Percentiles rank a stretch among this genome's conserved stretches.
These are phyloP conservation scores for Tortrix viridana DNA, from an alignment of 2,888 invertebrate species.

Conservation along the genomic window DNA sequence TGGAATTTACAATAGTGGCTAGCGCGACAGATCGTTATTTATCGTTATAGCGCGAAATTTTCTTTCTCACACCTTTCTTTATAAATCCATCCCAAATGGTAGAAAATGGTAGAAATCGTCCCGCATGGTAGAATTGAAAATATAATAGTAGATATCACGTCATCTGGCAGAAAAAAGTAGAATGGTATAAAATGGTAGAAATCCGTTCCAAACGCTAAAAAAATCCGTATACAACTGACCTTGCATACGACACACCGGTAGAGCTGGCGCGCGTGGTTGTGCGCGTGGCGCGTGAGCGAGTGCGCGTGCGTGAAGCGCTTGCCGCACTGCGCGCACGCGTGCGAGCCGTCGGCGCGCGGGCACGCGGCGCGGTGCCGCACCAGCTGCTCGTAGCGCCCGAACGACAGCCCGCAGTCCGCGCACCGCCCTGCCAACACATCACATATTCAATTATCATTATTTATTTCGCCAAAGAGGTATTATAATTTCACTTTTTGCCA, in stretches of 20 bases:
- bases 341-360: constrained; percentile 53
- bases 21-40: no score
- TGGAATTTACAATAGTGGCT: no score
- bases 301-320: constrained; percentile 74
- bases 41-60: no score
- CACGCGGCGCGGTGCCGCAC: constrained; percentile 59
- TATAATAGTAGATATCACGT: background rate
- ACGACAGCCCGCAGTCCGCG: constrained; percentile 62
- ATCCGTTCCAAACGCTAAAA: background rate
- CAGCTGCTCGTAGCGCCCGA: constrained; percentile 74
- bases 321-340: constrained; percentile 75
- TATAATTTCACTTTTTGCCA: no score
- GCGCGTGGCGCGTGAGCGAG: constrained; percentile 75
- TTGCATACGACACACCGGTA: constrained; percentile 80
- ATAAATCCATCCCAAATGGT: background rate
- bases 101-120: background rate
- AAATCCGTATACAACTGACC: constrained; percentile 44
- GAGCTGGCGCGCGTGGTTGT: constrained; percentile 78
- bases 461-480: no score
- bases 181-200: background rate
- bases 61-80: no score
- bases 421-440: constrained; percentile 61
- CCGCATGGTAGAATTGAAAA: background rate
- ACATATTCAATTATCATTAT: background rate
- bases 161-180: no score